Evolutionary conservation across 2,888 invertebrate genomes (phyloP), one percentile per base, ranked within the genome.

Genomic region (Thyatira batis): DNA sequence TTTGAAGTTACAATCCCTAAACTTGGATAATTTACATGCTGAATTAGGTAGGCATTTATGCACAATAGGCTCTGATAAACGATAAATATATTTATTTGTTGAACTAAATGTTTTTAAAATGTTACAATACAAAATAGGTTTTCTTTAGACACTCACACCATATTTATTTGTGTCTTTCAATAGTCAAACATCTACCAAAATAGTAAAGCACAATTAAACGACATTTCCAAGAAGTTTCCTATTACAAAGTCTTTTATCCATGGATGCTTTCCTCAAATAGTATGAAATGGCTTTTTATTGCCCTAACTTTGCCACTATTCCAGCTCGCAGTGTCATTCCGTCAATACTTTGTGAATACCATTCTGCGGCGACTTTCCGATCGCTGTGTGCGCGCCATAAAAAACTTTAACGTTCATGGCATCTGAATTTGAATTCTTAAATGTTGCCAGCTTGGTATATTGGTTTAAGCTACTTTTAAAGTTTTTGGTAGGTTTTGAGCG

Each of bases 241-340:
- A 67, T 69, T 51, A 54, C 49, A 49, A 50, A 57, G 61, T 60
- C 65, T 72, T 71, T 80, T 72, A 73, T 64, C 69, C 71, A 65
- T 61, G 53, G 69, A 70, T 72, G 57, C 60, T 54, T 69, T 73
- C 71, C 65, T 64, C 63, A 61, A 69, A 60, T 67, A 54, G 72
- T 68, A 71, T 65, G 69, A 78, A 76, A 75, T 78, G 64, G 65
- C 75, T 71, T 81, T 81, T 80, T 78, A 71, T 68, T 67, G 72
- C 71, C 63, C 56, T 52, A 78, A 82, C 73, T 81, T 82, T 69
- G 62, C 63, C 71, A n/a, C n/a, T n/a, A n/a, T 68, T 67, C 55
- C 33, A 39, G 39, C 39, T 39, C 8, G 39, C n/a, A 79, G 72
- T 74, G 78, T 77, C 82, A 78, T 72, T 80, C 73, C 69, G 76